Percentiles rank a stretch among this genome's conserved stretches.
phyloP scores from a whole-genome alignment of 1,140 invertebrate genomes.

The Leptinotarsa lineolata region DNA sequence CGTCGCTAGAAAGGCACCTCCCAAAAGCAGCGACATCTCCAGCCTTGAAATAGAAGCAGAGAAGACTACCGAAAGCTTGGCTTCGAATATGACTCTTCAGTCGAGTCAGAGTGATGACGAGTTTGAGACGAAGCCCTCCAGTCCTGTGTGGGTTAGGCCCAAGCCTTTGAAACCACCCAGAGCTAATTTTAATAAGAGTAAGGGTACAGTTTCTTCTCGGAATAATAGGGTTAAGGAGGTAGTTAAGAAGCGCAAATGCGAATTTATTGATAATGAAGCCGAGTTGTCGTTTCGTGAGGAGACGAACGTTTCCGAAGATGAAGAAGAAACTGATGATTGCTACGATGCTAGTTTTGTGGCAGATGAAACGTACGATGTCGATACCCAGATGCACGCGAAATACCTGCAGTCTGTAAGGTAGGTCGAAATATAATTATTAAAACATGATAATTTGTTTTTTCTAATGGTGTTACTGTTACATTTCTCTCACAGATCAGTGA shows the following conservation, averaged over 20 bases:
- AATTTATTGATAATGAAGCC: conserved; percentile 49
- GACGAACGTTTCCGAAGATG: conserved; percentile 41
- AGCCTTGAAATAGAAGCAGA: not conserved
- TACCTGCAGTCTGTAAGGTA: conserved; percentile 52
- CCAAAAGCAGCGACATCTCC: not conserved
- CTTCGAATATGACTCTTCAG: not conserved
- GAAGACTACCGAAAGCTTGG: not conserved
- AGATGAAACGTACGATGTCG: conserved; percentile 44
- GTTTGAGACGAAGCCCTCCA: conserved; percentile 25
- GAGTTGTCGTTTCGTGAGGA: conserved; percentile 43
- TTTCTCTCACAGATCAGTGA: not conserved
- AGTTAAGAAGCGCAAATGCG: conserved; percentile 7
- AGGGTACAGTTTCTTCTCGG: no score
- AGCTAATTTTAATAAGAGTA: not conserved
- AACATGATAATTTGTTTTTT: conserved; percentile 17
- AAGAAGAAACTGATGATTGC: conserved; percentile 37
- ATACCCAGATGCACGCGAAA: conserved; percentile 46
- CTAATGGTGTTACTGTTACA: not conserved
- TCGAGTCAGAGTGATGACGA: conserved; percentile 27
- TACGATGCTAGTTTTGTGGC: conserved; percentile 52
- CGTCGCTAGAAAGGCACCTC: not conserved
- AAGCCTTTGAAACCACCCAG: not conserved
- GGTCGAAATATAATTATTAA: conserved; percentile 10
- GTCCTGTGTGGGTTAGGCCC: not conserved
- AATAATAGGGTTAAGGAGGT: not conserved